Base-by-base conservation (phyloP, 2,113 vertebrate species). In the Xenopus laevis region DNA sequence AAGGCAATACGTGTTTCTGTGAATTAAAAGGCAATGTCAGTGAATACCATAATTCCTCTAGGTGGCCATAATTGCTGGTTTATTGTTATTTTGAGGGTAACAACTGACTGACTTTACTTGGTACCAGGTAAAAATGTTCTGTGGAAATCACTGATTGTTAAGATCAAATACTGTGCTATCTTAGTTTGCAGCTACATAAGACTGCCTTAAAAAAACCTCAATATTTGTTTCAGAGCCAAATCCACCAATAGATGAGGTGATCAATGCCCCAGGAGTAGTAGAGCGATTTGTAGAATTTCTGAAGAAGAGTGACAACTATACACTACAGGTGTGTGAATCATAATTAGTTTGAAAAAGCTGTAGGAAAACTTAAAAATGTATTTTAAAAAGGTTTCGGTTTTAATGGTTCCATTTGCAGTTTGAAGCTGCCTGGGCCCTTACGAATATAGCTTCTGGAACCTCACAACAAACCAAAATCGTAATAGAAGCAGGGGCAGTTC, bases 241-340 rank as follows among this genome's bases (percentile, higher is more conserved):
- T 83, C 97, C 97, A 80, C 97, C 97, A 8, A 99, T 99, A 81
- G 96, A 99, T 79, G 97, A 99, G 87, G 97, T 99, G 76, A 98
- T 99, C 81, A 94, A 92, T 86, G 96, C 94, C 18, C 83, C 92
- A 44, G 95, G 97, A 81, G 95, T 99, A 18, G 96, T 98, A 79
- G 94, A 95, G 84, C 91, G 93, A 77, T 98, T 99, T 87, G 96
- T 99, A 12, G 95, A 97, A 75, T 99, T 99, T 84, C 90, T 99
- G 79, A 96, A 98, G 81, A 95, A 90, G 80, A 95, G 92, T 78
- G 91, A 91, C 72, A 95, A 97, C 85, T 95, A 94, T 89, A 98
- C 94, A 21, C 87, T 99, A 89, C 97, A 98, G 95, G 97, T 99
- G 80, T 87, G 72, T 44, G 7, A n/a, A 16, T 55, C 16, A 55